Percentiles rank a stretch among this genome's conserved stretches.
phyloP scores from a whole-genome alignment of 1,140 invertebrate species.

The Hyles vespertilio region DNA sequence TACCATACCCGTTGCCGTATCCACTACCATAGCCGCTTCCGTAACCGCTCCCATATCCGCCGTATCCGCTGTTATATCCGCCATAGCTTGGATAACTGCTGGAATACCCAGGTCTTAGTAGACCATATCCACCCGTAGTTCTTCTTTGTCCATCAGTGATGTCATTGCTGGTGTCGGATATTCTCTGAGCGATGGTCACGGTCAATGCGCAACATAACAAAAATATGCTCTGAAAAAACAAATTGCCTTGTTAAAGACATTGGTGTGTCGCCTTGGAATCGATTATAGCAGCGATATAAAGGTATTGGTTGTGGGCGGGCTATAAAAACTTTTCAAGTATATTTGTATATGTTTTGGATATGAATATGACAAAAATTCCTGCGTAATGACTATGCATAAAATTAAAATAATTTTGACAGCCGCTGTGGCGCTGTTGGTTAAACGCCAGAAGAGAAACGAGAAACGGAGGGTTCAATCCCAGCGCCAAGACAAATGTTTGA shows the following conservation, averaged over 20 bases:
- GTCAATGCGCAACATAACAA: conserved; percentile 39
- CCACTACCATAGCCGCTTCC: conserved; percentile 12
- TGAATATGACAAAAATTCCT: too few species aligned
- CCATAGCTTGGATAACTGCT: conserved; percentile 31
- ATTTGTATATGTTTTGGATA: too few species aligned
- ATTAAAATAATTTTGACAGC: too few species aligned
- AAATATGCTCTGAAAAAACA: conserved; percentile 42
- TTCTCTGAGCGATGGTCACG: conserved; percentile 29
- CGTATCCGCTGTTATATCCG: conserved; percentile 29
- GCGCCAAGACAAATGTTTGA: too few species aligned
- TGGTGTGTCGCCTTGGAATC: not conserved
- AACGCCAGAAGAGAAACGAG: too few species aligned
- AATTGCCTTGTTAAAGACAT: conserved; percentile 3
- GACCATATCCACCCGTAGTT: conserved; percentile 45
- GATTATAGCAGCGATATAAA: not conserved
- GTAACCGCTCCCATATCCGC: conserved; percentile 19
- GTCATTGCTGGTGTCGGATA: conserved; percentile 29
- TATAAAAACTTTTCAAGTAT: too few species aligned
- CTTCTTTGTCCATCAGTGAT: conserved; percentile 27
- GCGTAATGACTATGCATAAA: too few species aligned
- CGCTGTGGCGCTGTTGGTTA: too few species aligned
- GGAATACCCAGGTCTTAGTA: conserved; percentile 45
- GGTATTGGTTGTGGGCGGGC: too few species aligned
- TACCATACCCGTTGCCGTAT: conserved; percentile 10
- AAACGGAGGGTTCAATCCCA: too few species aligned